Evolutionary conservation across 2,113 vertebrate genomes (phyloP), one percentile per base, ranked within the genome.

Genomic region (Australoheros scitulus): DNA sequence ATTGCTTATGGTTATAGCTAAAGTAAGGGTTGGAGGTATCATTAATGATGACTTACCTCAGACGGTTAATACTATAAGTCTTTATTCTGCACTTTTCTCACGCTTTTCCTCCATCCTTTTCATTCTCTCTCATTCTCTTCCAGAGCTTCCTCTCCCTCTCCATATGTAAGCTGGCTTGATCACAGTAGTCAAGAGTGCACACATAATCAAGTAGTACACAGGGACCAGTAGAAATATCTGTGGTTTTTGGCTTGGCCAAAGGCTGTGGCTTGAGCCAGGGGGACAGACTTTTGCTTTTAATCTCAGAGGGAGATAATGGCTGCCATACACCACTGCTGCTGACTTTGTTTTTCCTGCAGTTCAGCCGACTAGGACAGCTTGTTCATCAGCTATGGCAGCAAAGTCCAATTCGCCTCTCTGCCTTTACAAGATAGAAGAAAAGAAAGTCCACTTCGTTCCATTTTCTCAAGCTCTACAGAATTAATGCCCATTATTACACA

Each of bases 231-330:
- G 83, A 95, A 96, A 97, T 95, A 94, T 77, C 93, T 97, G 97
- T 94, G 96, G 96, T 97, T 92, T 91, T 94, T 88, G 95, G 95
- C 93, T 96, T 94, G 86, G 93, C 90, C 43, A 36, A 90, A 81
- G 87, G 86, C 85, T 18, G 75, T 61, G 82, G 78, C 60, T 90
- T 79, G 76, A 89, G 55, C 77, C 77, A 47, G 20, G 80, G 92
- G 83, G 85, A 93, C 88, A 93, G 92, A 94, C 93, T 94, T 82
- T 96, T 20, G 59, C 92, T 97, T 97, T 97, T 97, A 96, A 97
- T 97, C 97, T 97, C 74, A 85, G 82, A 86, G 85, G 86, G 86
- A 93, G 92, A 94, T 97, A 97, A 97, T 97, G 77, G 22, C 91
- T 95, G 93, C 95, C 96, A 97, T 93, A 95, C 79, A 82, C 82